phyloP scores from a whole-genome alignment of 2,113 vertebrate genomes.

The Rattus norvegicus region GRCr8 NC_086026.1:108361501-108362000 shows the following conservation, averaged over 20 bases:
- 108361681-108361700: neutral
- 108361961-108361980: neutral
- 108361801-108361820: neutral
- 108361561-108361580: neutral
- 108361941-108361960: neutral
- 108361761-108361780: neutral
- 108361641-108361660: neutral
- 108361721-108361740: neutral
- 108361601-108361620: neutral
- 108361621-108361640: neutral
- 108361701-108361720: neutral
- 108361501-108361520: neutral
- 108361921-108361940: neutral
- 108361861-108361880: neutral
- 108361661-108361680: neutral
- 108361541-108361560: neutral
- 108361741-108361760: neutral
- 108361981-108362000: neutral
- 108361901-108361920: neutral
- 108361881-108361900: neutral
- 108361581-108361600: neutral
- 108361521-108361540: neutral
- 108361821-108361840: neutral
- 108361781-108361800: neutral
- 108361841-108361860: neutral